Evolutionary conservation across 2,888 invertebrate genomes (phyloP), one percentile per base, ranked within the genome.

Genomic region (Ephialtes manifestator): DNA sequence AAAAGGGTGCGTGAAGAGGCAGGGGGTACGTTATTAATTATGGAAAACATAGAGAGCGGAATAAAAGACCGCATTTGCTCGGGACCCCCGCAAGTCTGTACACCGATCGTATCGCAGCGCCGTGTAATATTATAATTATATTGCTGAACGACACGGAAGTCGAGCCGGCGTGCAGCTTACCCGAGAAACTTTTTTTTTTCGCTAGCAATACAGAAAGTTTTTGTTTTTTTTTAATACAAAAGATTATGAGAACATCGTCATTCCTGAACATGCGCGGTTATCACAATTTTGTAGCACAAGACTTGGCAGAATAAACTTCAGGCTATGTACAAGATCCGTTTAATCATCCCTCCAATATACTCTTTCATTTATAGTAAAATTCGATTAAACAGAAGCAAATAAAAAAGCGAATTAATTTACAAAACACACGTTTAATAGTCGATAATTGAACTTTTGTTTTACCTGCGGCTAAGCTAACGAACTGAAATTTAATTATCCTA

Each of bases 51-150:
- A 78, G 82, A 58, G 75, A 85, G 68, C 58, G 82, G 81, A 76
- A 84, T 79, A 71, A 55, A 86, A 71, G 78, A 79, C 78, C 79
- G 82, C 81, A 76, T 75, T 85, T 58, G 74, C 67, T 72, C 72
- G 76, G 75, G 53, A 83, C 74, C 84, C 79, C 81, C 77, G 85
- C 85, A 82, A 78, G 81, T 79, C 82, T 81, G 78, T 75, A 81
- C 85, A 87, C 77, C 83, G 87, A 88, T 90, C 87, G 88, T 89
- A 89, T 90, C 91, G 86, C 87, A 84, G 81, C 83, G 87, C 88
- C 89, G 89, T 90, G 90, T 89, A 91, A 91, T 91, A 90, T 90
- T 89, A 89, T 91, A 91, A 91, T 91, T 91, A 90, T 91, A 91
- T 87, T 89, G 89, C 89, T 81, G 86, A 70, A 72, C 72, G 82